A percentile compares a stretch with the other conserved stretches of the same genome.
These are phyloP conservation scores for Cassiopea andromeda DNA, from an alignment of 30 jellyfish, hydroid and myxozoan genomes.

Conservation along the genomic window DNA sequence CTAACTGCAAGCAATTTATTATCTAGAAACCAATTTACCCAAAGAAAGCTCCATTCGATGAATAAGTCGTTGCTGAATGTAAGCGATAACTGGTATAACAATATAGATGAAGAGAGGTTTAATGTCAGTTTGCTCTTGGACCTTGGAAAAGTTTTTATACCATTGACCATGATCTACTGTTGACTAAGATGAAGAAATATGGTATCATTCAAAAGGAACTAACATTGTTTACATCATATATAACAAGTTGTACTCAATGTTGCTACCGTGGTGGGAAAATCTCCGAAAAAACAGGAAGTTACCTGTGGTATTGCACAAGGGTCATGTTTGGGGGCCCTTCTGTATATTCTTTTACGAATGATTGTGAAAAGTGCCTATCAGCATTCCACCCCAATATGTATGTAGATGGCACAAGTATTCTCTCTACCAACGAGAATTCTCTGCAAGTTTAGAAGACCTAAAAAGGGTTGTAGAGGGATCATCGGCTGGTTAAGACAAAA, in stretches of 20 bases:
- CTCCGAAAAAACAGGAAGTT: neutral
- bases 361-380: no score
- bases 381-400: no score
- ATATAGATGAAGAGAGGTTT: conserved; percentile 5
- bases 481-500: no score
- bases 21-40: conserved; percentile 32
- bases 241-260: neutral
- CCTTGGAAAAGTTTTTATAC: conserved; percentile 20
- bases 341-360: no score
- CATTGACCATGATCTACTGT: conserved; percentile 26
- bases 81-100: conserved; percentile 44
- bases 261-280: neutral
- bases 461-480: no score
- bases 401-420: no score
- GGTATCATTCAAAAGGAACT: conserved; percentile 28
- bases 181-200: conserved; percentile 13
- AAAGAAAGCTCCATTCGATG: conserved; percentile 38
- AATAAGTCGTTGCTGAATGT: conserved; percentile 23
- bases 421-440: no score
- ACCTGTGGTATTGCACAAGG: neutral
- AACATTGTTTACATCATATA: conserved; percentile 9
- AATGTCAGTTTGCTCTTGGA: conserved; percentile 1
- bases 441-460: no score
- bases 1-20: conserved; percentile 15
- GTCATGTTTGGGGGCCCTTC: neutral